A percentile compares a stretch with the other conserved stretches of the same genome.
phyloP scores from a whole-genome alignment of 2,113 vertebrate genomes.

The Athene cunicularia region DNA sequence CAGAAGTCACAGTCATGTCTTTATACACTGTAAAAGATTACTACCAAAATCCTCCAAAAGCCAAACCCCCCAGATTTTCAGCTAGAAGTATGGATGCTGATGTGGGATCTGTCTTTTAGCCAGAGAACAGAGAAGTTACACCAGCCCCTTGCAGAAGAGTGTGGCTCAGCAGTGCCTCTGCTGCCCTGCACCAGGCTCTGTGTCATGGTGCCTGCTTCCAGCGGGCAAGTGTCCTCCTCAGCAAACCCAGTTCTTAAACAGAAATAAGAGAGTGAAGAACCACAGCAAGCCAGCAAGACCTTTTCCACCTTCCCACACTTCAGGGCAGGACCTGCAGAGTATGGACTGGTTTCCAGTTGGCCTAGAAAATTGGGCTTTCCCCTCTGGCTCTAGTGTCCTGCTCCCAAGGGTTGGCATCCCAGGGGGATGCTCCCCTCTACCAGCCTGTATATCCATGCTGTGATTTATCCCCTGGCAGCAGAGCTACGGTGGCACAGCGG shows the following conservation, averaged over 20 bases:
- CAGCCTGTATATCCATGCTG: background rate
- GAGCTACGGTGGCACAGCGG: rapidly evolving
- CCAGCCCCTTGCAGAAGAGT: background rate
- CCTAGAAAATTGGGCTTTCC: background rate
- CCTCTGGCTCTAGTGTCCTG: background rate
- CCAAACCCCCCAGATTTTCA: background rate
- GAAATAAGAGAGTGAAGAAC: background rate
- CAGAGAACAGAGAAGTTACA: background rate
- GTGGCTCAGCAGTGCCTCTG: background rate
- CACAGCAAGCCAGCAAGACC: background rate
- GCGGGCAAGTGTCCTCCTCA: rapidly evolving
- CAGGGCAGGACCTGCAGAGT: background rate
- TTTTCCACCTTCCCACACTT: background rate
- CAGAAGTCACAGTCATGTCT: background rate
- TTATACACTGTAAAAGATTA: background rate
- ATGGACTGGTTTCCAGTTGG: rapidly evolving
- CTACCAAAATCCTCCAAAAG: background rate
- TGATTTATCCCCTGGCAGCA: background rate
- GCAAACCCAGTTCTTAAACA: background rate
- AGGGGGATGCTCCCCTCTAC: background rate
- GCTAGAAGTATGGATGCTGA: background rate
- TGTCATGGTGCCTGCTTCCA: rapidly evolving
- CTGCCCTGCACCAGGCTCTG: rapidly evolving
- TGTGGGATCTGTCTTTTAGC: background rate
- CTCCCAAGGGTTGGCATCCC: background rate